Conservation (phyloP, 2,888 invertebrate species). For the Oscheius sp. region DNA sequence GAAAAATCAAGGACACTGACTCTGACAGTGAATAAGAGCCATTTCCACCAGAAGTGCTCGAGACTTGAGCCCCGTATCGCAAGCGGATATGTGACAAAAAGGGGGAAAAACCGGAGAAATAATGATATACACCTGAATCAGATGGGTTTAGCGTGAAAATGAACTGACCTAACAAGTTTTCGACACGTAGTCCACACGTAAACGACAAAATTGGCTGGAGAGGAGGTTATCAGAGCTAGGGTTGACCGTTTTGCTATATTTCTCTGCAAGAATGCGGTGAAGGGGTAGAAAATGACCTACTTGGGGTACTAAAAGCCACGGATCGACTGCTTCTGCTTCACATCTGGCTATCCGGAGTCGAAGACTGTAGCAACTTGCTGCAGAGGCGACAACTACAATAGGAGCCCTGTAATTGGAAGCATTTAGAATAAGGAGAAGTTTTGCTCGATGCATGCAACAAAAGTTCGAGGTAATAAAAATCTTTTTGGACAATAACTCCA, state of each 20-base stretch:
- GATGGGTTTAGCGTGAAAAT: not conserved
- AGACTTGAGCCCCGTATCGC: constrained; percentile 40
- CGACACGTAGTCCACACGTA: constrained; percentile 13
- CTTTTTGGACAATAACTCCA: too few species aligned
- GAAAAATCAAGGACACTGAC: not conserved
- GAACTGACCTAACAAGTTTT: constrained; percentile 21
- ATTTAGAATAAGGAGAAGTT: not conserved
- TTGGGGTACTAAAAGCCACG: constrained; percentile 56
- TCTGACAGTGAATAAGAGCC: constrained; percentile 45
- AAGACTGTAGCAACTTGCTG: constrained; percentile 9
- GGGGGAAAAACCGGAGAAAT: constrained; percentile 51
- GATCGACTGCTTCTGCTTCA: constrained; percentile 39
- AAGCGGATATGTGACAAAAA: constrained; percentile 51
- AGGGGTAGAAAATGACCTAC: constrained; percentile 7
- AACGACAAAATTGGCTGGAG: constrained; percentile 7
- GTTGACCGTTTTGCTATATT: constrained; percentile 3
- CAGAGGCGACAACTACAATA: not conserved
- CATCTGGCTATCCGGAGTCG: constrained; percentile 38
- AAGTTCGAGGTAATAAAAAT: too few species aligned
- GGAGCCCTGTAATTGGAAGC: constrained; percentile 2
- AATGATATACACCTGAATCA: constrained; percentile 38
- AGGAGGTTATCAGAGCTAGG: constrained; percentile 1
- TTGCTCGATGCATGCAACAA: not conserved
- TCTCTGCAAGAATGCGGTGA: not conserved
- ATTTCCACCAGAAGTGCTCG: constrained; percentile 54